Base-by-base conservation (phyloP, 2,888 invertebrate species). In the Epinotia ramella region DNA sequence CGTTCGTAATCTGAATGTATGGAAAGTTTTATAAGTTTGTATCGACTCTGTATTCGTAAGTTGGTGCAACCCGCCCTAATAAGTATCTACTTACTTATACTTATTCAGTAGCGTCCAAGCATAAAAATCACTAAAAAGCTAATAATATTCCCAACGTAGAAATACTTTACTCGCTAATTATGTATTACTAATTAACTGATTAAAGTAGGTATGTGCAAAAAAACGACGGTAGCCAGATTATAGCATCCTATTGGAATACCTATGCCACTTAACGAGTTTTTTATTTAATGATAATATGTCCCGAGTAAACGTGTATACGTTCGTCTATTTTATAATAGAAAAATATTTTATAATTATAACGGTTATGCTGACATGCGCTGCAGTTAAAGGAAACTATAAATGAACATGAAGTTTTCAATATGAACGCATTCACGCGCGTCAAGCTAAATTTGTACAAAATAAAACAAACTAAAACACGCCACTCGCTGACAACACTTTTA, bases 401-500 rank as follows among this genome's bases (percentile, higher is more conserved):
- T 59, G 5, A 16, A 49, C 6, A 49, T 49, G n/a, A 13, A 49
- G 16, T 16, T 9, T 59, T 69, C 20, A 16, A 68, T 24, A 16
- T 59, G 7, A 20, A 59, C 44, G 44, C n/a, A 12, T 59, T 46
- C 68, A n/a, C 24, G 59, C 24, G 59, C 68, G n/a, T 59, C 24
- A 69, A 59, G 46, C 24, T 57, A 73, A 64, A 73, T 63, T 69
- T 24, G 28, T 66, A 18, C 53, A 65, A 65, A 75, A 70, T 46
- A 66, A 65, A 66, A 57, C 49, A 71, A 66, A 76, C 56, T 66
- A 66, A 63, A 72, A 71, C 76, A 33, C 18, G 28, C 66, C 53
- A 66, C 53, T 67, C 66, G 75, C 75, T 76, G 71, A 72, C 76
- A 72, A 67, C 71, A 75, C 73, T 75, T 71, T 71, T 76, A 77